These are phyloP conservation scores for Drosophila baimaii DNA, from an alignment of 1,140 invertebrate species.

Conservation along the genomic window DNA sequence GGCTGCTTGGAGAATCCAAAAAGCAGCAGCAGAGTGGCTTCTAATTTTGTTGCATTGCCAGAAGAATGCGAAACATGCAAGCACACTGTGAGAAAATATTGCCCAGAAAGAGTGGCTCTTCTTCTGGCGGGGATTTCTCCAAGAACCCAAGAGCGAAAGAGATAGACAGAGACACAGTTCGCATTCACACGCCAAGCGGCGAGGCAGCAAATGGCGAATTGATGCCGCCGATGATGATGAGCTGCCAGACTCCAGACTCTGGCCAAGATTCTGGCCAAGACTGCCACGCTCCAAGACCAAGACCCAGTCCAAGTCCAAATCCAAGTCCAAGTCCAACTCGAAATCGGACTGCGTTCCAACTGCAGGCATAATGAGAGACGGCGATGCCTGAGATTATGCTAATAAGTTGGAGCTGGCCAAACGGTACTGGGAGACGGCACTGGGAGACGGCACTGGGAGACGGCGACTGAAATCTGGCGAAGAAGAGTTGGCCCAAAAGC, in stretches of 20 bases:
- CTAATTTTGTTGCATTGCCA: conserved; percentile 53
- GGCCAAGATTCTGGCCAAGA: conserved; percentile 15
- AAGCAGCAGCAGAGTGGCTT: conserved; percentile 25
- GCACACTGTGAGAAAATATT: conserved; percentile 13
- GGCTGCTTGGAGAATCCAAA: conserved; percentile 3
- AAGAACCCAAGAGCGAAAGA: background rate
- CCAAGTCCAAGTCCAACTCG: background rate
- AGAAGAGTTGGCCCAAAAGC: conserved; percentile 48
- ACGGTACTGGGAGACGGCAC: conserved; percentile 62
- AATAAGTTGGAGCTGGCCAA: conserved; percentile 72
- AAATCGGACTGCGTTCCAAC: conserved; percentile 6
- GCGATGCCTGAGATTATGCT: conserved; percentile 72
- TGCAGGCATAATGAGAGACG: conserved; percentile 63
- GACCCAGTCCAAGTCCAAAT: background rate
- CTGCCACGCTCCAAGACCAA: background rate
- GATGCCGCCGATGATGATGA: conserved; percentile 79
- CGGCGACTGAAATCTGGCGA: conserved; percentile 13
- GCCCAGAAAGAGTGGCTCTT: background rate
- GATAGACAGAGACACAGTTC: conserved; percentile 6
- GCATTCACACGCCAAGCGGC: conserved; percentile 73
- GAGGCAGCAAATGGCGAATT: conserved; percentile 71
- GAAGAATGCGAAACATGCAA: conserved; percentile 67
- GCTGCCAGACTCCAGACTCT: conserved; percentile 54
- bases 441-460: conserved; percentile 8
- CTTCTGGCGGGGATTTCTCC: conserved; percentile 15